phyloP scores from a whole-genome alignment of 2,797 vertebrate genomes.

The Gymnodraco acuticeps region DNA sequence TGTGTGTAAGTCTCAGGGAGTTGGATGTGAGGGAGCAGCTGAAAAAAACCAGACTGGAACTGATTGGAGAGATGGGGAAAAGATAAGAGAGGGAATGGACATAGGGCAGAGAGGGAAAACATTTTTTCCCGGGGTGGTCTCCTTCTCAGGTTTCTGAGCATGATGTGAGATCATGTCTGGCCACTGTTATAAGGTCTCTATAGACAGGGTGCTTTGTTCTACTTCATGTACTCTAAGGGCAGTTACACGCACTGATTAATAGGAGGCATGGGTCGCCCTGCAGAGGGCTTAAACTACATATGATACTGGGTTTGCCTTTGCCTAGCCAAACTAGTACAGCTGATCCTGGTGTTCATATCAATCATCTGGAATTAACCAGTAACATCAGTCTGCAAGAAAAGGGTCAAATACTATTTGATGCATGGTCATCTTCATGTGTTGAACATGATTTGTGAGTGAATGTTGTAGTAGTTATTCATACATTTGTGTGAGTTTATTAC shows the following conservation, averaged over 20 bases:
- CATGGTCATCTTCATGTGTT: not conserved
- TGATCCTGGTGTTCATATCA: conserved; percentile 19
- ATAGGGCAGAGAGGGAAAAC: not conserved
- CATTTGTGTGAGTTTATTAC: not conserved
- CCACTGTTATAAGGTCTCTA: conserved; percentile 54
- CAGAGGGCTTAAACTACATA: conserved; percentile 43
- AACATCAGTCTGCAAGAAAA: not conserved
- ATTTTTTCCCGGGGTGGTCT: conserved; percentile 70
- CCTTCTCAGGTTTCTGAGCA: conserved; percentile 68
- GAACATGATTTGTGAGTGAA: not conserved
- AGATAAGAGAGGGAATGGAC: conserved; percentile 57
- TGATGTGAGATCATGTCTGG: conserved; percentile 79
- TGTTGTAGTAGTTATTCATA: not conserved
- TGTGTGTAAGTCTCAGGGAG: not conserved
- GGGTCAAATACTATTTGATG: not conserved
- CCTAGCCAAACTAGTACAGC: conserved; percentile 30
- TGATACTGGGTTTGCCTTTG: conserved; percentile 36
- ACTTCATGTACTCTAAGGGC: conserved; percentile 61
- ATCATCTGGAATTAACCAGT: not conserved
- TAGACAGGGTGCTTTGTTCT: conserved; percentile 67
- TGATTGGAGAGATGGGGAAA: conserved; percentile 34
- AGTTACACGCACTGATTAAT: conserved; percentile 70
- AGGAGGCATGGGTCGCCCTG: conserved; percentile 40
- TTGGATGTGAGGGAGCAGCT: conserved; percentile 1
- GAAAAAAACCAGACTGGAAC: not conserved